A percentile compares a stretch with the other conserved stretches of the same genome.
Conservation (phyloP, 2,797 vertebrate species). For the Cryptoblepharus egeriae region DNA sequence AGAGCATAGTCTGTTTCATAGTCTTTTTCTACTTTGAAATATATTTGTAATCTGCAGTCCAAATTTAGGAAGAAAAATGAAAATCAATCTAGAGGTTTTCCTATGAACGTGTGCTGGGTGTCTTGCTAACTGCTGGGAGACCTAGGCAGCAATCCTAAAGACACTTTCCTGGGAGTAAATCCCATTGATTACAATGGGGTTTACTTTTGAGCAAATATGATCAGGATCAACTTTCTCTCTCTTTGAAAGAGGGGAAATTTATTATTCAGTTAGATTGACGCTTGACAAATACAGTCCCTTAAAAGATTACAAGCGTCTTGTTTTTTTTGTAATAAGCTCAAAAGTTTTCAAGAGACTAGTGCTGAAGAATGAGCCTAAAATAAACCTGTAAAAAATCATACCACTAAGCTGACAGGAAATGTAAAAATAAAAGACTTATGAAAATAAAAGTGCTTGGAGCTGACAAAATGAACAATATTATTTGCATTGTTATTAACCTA, state of each 20-base stretch:
- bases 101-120: neutral
- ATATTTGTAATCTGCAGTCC: neutral
- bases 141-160: too few relatives aligned
- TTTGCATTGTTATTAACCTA: neutral
- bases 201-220: too few relatives aligned
- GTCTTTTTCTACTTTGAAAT: neutral
- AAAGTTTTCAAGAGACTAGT: constrained; percentile 3
- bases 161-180: too few relatives aligned
- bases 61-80: neutral
- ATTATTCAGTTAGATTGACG: constrained; percentile 26
- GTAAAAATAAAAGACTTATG: constrained; percentile 45
- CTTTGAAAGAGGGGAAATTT: constrained; percentile 18
- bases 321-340: neutral
- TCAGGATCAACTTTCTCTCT: neutral
- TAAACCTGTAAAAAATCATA: constrained; percentile 43
- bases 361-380: constrained; percentile 55
- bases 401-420: constrained; percentile 60
- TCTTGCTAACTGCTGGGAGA: too few relatives aligned
- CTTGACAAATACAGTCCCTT: neutral
- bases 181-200: too few relatives aligned
- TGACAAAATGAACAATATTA: constrained; percentile 19
- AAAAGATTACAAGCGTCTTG: constrained; percentile 1
- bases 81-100: neutral
- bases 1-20: neutral
- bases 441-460: constrained; percentile 36